Evolutionary conservation across 2,888 invertebrate genomes (phyloP).

Genomic region (Hedychridium roseum): DNA sequence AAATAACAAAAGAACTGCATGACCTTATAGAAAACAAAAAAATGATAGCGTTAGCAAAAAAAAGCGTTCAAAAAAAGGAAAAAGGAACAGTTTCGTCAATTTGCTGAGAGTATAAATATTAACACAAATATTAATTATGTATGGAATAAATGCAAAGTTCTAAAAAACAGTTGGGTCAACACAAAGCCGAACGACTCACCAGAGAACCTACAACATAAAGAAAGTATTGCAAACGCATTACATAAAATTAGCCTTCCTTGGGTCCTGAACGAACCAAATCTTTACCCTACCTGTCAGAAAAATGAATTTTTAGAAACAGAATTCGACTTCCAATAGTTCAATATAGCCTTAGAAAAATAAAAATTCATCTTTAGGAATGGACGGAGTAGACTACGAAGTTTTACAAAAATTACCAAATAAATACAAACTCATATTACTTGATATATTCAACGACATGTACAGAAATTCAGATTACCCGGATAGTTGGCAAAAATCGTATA

Average conservation of each 20-base stretch:
- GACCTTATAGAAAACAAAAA: conserved; percentile 2
- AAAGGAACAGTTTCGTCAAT: conserved; percentile 1
- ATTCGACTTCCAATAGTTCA: conserved; percentile 1
- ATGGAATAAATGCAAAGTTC: not conserved
- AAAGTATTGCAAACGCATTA: not conserved
- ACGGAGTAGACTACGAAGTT: conserved; percentile 5
- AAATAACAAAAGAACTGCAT: not conserved
- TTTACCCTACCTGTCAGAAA: not conserved
- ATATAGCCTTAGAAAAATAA: not conserved
- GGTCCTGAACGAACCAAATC: not conserved
- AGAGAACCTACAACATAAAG: not conserved
- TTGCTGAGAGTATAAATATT: conserved; percentile 2
- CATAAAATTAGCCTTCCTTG: conserved; percentile 4
- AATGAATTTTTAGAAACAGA: conserved; percentile 3
- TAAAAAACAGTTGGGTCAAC: not conserved
- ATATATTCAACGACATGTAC: conserved; percentile 6
- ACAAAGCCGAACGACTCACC: not conserved
- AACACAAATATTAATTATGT: not conserved
- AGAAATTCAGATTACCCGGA: not conserved
- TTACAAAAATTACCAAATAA: conserved; percentile 1
- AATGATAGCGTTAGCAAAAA: not conserved
- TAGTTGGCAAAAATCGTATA: conserved; percentile 2
- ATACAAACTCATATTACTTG: not conserved
- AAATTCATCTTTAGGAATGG: conserved; percentile 3
- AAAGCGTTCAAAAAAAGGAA: conserved; percentile 1